Base-by-base conservation (phyloP, 2,888 invertebrate genomes). In the Caenorhabditis sp. region DNA sequence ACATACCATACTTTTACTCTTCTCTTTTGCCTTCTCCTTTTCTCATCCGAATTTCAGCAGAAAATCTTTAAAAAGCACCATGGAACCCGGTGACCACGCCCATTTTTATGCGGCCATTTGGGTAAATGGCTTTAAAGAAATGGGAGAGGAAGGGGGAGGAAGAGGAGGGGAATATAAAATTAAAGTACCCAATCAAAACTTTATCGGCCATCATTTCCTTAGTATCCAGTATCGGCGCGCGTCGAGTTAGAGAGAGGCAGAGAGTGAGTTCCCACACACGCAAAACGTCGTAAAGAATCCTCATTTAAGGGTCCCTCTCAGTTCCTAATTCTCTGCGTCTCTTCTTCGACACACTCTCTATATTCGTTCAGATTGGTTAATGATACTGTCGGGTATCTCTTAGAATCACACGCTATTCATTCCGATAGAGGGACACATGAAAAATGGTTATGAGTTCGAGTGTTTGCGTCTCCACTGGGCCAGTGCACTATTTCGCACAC, bases 181-280 rank as follows among this genome's bases (percentile, higher is more conserved):
- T 76, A 76, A 76, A 76, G 76, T 76, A 76, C 76, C 76, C 76
- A 76, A 76, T 76, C 76, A 76, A 76, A 76, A 76, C 76, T 76
- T 76, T 76, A 76, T 76, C 76, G 76, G 67, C 76, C 76, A 76
- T 76, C 76, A 65, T 65, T 76, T 67, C 76, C 53, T 76, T 74
- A 64, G 71, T 62, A 71, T 71, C 62, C 70, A 44, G 64, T 64
- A 65, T 68, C 68, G 56, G 53, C 28, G 40, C 40, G 40, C 40
- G 40, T 51, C 24, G 32, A 70, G 26, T 28, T 26, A 71, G 15
- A 60, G n/a, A n/a, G 37, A 47, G 24, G 58, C 6, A 50, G 24
- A 65, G 51, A 22, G 40, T n/a, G 65, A 53, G 65, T 65, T 67
- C 70, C 47, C 70, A 51, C 60, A 70, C 37, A 53, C 24, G 60